Percentiles rank a stretch among this genome's conserved stretches.
Conservation (phyloP, 1,140 invertebrate species). For the Macrocentrus cingulum region DNA sequence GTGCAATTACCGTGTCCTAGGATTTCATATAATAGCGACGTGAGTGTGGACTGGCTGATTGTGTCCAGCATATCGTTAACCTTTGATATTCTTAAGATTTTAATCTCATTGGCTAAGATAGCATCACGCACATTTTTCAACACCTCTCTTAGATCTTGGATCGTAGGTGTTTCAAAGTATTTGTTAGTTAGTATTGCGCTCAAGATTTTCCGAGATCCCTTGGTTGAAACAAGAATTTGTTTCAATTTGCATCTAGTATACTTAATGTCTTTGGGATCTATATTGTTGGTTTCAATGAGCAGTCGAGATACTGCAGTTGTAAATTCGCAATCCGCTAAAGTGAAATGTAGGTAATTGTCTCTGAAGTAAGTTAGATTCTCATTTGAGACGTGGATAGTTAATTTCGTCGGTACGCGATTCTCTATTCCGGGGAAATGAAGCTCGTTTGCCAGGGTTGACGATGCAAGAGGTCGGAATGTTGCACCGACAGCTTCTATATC, state of each 20-base stretch:
- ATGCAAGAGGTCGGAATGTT: too few relatives aligned
- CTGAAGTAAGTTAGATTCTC: constrained; percentile 16
- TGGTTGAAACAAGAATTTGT: constrained; percentile 8
- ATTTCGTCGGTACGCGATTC: background rate
- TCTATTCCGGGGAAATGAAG: too few relatives aligned
- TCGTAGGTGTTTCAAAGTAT: constrained; percentile 5
- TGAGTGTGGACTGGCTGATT: background rate
- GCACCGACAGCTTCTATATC: too few relatives aligned
- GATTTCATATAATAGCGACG: background rate
- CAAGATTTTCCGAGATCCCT: constrained; percentile 1
- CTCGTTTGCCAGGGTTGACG: too few relatives aligned
- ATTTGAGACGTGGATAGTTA: constrained; percentile 10
- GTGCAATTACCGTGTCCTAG: background rate
- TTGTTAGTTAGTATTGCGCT: constrained; percentile 4
- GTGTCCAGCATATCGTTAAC: constrained; percentile 7
- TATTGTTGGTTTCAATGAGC: constrained; percentile 15
- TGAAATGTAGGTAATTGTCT: constrained; percentile 16
- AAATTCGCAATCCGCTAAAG: constrained; percentile 16
- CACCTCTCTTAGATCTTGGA: constrained; percentile 5
- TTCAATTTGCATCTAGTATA: constrained; percentile 3
- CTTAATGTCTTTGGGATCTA: constrained; percentile 3
- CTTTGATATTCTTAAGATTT: constrained; percentile 6
- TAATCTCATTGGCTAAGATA: background rate
- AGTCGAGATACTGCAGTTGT: constrained; percentile 2
- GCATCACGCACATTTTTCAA: background rate